Conservation (phyloP, 2,797 vertebrate genomes). For the Rachycentron canadum region DNA sequence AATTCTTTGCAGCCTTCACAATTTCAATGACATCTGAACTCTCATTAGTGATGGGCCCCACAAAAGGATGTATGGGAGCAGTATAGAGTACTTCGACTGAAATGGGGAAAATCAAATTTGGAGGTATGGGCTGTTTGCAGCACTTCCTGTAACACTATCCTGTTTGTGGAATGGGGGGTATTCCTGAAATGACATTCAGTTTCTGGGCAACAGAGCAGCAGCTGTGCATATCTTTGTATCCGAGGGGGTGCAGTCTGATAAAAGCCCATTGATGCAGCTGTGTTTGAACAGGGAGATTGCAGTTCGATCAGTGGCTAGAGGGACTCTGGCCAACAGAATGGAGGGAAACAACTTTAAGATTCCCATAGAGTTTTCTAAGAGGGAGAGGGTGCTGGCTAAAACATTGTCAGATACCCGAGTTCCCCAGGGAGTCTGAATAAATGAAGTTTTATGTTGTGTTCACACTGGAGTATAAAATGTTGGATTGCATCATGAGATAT, state of each 20-base stretch:
- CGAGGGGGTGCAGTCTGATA: constrained; percentile 52
- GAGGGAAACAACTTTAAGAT: constrained; percentile 45
- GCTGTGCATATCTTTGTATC: constrained; percentile 85
- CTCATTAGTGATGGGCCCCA: constrained; percentile 52
- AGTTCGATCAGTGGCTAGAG: constrained; percentile 71
- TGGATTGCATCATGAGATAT: constrained; percentile 1
- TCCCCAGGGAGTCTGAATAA: constrained; percentile 20
- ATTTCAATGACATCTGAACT: constrained; percentile 71
- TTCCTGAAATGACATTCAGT: constrained; percentile 82
- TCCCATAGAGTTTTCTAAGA: constrained; percentile 15
- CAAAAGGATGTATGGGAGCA: constrained; percentile 55
- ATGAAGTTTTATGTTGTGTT: constrained; percentile 37
- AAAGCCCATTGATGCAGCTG: constrained; percentile 80
- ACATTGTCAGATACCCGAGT: constrained; percentile 1
- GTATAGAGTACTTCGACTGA: constrained; percentile 25
- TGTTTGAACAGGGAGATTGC: constrained; percentile 83
- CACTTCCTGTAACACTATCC: constrained; percentile 80
- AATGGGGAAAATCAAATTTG: constrained; percentile 70
- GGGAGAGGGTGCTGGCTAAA: constrained; percentile 3
- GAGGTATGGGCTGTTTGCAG: constrained; percentile 48
- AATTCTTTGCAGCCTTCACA: constrained; percentile 50
- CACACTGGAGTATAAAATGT: background rate
- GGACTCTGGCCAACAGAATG: constrained; percentile 33
- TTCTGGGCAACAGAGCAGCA: constrained; percentile 86
- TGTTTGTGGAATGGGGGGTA: constrained; percentile 76